phyloP scores from a whole-genome alignment of 2,797 vertebrate species.

The Myotis myotis region DNA sequence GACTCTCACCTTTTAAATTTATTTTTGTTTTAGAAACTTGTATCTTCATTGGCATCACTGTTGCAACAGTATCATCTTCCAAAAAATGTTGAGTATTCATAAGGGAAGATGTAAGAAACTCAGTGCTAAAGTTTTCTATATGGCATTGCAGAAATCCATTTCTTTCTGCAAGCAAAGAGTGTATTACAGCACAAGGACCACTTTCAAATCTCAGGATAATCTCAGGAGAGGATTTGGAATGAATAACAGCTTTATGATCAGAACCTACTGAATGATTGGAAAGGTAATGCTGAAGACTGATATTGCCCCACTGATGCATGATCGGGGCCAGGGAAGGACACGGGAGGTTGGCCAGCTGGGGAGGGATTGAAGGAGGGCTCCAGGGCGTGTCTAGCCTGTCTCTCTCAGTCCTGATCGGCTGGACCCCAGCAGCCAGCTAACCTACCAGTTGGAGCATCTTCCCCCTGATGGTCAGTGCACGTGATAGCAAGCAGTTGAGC shows the following conservation, averaged over 20 bases:
- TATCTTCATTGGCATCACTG: slow-evolving; percentile 98
- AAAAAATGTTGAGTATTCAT: slow-evolving; percentile 94
- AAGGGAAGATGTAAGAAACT: slow-evolving; percentile 94
- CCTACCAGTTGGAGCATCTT: no score
- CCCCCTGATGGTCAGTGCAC: no score
- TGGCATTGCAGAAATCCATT: slow-evolving; percentile 96
- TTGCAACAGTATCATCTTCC: slow-evolving; percentile 92
- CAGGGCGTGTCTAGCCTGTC: no score
- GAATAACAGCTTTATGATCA: slow-evolving; percentile 79
- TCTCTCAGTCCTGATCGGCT: no score
- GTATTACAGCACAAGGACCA: slow-evolving; percentile 90
- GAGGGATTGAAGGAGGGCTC: no score
- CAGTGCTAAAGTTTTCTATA: slow-evolving; percentile 91
- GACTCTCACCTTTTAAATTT: slow-evolving; percentile 94
- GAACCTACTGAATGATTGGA: slow-evolving; percentile 92
- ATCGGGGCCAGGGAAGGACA: no score
- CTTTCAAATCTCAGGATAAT: slow-evolving; percentile 93
- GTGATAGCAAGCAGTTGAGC: no score
- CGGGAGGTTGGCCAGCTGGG: no score
- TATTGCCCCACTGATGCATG: slow-evolving; percentile 82
- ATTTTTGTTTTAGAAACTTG: slow-evolving; percentile 91
- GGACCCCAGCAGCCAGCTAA: no score
- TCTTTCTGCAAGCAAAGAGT: slow-evolving; percentile 92
- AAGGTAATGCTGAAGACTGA: slow-evolving; percentile 94
- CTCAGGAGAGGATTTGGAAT: slow-evolving; percentile 87